These are phyloP conservation scores for Drosophila sulfurigaster DNA, from an alignment of 1,140 invertebrate genomes.

Conservation along the genomic window DNA sequence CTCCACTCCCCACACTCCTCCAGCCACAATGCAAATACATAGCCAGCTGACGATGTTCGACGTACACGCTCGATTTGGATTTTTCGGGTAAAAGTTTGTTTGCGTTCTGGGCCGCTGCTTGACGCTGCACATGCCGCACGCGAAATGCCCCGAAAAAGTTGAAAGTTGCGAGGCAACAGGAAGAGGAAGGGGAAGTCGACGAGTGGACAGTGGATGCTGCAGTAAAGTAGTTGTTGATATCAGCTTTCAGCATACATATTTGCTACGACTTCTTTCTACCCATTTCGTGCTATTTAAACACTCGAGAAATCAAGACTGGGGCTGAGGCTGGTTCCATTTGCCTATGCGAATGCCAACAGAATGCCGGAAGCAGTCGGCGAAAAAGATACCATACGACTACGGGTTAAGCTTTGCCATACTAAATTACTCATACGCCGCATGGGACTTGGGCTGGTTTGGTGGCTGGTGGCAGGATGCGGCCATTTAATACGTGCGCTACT, in stretches of 20 bases:
- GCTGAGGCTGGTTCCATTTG: constrained; percentile 22
- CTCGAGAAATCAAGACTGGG: constrained; percentile 27
- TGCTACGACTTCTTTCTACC: not conserved
- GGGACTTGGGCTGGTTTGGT: constrained; percentile 36
- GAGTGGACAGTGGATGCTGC: constrained; percentile 16
- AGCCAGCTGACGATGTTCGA: constrained; percentile 60
- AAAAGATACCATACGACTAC: constrained; percentile 20
- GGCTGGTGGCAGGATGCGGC: constrained; percentile 55
- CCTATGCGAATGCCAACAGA: constrained; percentile 54
- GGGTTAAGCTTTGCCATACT: constrained; percentile 31
- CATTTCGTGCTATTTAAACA: constrained; percentile 33
- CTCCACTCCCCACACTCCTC: not conserved
- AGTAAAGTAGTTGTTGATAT: constrained; percentile 74
- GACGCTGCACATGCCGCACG: constrained; percentile 60
- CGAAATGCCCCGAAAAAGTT: constrained; percentile 45
- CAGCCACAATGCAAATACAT: constrained; percentile 14
- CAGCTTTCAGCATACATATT: constrained; percentile 63
- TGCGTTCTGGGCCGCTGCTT: constrained; percentile 36
- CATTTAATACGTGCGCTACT: constrained; percentile 76
- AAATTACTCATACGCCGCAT: constrained; percentile 76
- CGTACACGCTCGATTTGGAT: constrained; percentile 72
- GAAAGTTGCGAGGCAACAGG: constrained; percentile 9
- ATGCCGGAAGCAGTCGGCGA: constrained; percentile 29
- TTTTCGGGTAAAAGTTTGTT: constrained; percentile 63
- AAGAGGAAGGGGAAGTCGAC: not conserved